Base-by-base conservation (phyloP, 2,888 invertebrate genomes). In the Noctua janthe region DNA sequence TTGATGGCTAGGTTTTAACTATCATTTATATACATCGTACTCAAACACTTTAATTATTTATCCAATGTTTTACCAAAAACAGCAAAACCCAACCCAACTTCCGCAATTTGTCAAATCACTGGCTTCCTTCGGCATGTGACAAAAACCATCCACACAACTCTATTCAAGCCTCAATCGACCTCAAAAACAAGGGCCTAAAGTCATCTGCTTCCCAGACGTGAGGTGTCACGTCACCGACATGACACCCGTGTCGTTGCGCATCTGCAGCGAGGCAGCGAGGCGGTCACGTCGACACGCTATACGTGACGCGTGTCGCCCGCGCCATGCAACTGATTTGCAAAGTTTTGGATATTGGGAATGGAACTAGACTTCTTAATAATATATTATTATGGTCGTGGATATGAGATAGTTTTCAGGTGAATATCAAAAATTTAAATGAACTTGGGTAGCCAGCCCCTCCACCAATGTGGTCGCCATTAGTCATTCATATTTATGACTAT, bases 241-340 rank as follows among this genome's bases (percentile, higher is more conserved):
- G 51, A 6, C 35, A 71, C 71, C 62, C 76, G 71, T 71, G 73
- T 85, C 81, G n/a, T 29, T n/a, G 47, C 71, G 82, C 73, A 81
- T 69, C 66, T 67, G 67, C 73, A 66, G 62, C 56, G 69, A 47
- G 39, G 15, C 15, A n/a, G 67, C 17, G 67, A 59, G 67, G 64
- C 62, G 66, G 66, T 74, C 82, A 78, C 73, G 79, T 82, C 78
- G 17, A 29, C 83, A 49, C 49, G 72, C 54, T 59, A 84, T 51
- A 83, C 72, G 75, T 80, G 75, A 71, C 66, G 51, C 76, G 67
- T 47, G 56, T 59, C 59, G 70, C 70, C 47, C 51, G 75, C 59
- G 54, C 66, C 83, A 10, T 56, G 74, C 73, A 43, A 62, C 85
- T 76, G 74, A 81, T 84, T 85, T 81, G 66, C 39, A 64, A 85